Percentiles rank a stretch among this genome's conserved stretches.
phyloP scores from a whole-genome alignment of 1,140 invertebrate species.

The Microplitis mediator region DNA sequence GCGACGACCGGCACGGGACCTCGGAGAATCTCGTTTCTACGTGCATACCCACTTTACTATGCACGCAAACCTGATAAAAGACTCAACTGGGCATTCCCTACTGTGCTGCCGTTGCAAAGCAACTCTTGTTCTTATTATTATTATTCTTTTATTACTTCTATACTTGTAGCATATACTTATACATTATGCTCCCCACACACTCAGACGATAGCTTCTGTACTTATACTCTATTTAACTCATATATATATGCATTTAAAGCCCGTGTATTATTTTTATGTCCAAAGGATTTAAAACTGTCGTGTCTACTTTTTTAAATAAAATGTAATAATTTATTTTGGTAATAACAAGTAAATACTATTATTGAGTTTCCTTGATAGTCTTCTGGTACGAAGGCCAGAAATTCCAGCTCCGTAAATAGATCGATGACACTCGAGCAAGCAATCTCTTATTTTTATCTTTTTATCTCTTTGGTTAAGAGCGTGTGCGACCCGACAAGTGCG shows the following conservation, averaged over 20 bases:
- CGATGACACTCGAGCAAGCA: conserved; percentile 58
- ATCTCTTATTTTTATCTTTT: conserved; percentile 35
- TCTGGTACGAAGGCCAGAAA: conserved; percentile 50
- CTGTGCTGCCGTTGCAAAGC: neutral
- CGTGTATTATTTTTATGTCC: too few species aligned
- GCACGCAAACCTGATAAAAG: conserved; percentile 28
- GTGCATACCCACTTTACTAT: conserved; percentile 23
- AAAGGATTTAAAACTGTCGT: too few species aligned
- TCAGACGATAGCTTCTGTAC: too few species aligned
- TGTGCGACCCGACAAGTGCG: conserved; percentile 26
- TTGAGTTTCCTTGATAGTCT: neutral
- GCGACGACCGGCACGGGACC: conserved; percentile 36
- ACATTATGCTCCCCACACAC: too few species aligned
- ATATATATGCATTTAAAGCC: too few species aligned
- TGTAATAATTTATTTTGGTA: too few species aligned
- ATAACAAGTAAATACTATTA: too few species aligned
- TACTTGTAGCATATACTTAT: too few species aligned
- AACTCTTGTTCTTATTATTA: neutral
- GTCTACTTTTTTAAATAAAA: too few species aligned
- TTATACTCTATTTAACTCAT: too few species aligned
- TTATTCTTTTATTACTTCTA: neutral
- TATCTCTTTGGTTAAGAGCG: neutral
- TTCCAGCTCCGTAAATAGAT: conserved; percentile 61
- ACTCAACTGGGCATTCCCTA: neutral
- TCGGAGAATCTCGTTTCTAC: conserved; percentile 36